Evolutionary conservation across 1,140 invertebrate genomes (phyloP), one percentile per base, ranked within the genome.

Genomic region (Ostrea edulis): DNA sequence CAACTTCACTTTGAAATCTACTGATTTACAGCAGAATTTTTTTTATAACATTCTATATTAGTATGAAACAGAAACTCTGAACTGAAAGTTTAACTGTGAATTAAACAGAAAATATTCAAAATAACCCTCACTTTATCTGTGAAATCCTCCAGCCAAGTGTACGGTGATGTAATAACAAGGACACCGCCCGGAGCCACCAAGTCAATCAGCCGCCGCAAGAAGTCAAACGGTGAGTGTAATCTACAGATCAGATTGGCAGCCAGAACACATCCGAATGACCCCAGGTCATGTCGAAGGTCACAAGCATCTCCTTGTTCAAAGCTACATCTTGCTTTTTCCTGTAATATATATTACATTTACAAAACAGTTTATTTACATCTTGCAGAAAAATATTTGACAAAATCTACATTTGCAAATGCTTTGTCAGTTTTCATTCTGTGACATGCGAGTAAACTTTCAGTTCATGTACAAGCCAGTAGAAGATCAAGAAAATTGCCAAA

Each of bases 241-340:
- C 94, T 89, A 89, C 94, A 95, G n/a, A 95, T 92, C 35, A 95
- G 84, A 88, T 95, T 95, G 0, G 94, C 94, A 53, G 94, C 94
- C 54, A 95, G 87, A 20, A 95, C 93, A 90, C 94, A 92, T 65
- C 92, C 94, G 93, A 95, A 95, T 85, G 93, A 82, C 14, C 94
- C 94, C 14, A 95, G 88, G 88, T 93, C 89, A 17, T 68, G 82
- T 11, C 92, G 92, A 51, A 95, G 90, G 84, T 93, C 90, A 89
- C 94, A 95, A 11, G 95, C 95, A 93, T 95, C 95, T 22, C 95
- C 94, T 89, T 94, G 92, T 54, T 92, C 88, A 90, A 95, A 95
- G 11, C 65, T 86, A 9, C 90, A 88, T 86, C 89, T 89, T 20
- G 22, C 83, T 84, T 92, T 88, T 29, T 94, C 90, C 94, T 95